phyloP scores from a whole-genome alignment of 2,113 vertebrate genomes.

The Xyliphius kryptos region DNA sequence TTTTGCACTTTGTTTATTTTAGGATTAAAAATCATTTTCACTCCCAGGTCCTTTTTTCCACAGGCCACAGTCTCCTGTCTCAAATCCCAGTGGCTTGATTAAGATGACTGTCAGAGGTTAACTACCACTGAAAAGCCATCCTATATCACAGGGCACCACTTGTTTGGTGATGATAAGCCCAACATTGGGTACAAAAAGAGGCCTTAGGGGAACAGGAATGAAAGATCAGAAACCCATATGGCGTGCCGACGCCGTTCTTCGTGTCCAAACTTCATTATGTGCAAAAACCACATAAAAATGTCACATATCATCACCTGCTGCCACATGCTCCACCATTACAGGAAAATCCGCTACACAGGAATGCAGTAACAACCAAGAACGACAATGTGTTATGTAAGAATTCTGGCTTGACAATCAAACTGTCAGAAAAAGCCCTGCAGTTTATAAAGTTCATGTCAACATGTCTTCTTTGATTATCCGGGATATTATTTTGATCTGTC shows the following conservation, averaged over 20 bases:
- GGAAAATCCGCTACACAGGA: constrained; percentile 5
- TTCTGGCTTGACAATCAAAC: constrained; percentile 5
- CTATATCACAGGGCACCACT: constrained; percentile 44
- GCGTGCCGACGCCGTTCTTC: constrained; percentile 12
- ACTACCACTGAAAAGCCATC: constrained; percentile 39
- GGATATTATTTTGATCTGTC: background rate
- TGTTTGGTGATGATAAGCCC: constrained; percentile 47
- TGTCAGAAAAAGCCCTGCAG: background rate
- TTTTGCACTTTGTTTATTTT: too few relatives aligned
- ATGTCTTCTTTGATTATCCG: background rate
- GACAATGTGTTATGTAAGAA: constrained; percentile 8
- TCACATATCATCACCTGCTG: constrained; percentile 29
- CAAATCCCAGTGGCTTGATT: background rate
- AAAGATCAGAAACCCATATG: constrained; percentile 10
- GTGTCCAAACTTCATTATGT: constrained; percentile 11
- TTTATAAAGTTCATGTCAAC: background rate
- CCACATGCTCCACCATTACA: constrained; percentile 14
- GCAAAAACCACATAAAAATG: constrained; percentile 17
- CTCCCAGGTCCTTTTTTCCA: background rate
- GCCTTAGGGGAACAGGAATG: constrained; percentile 20
- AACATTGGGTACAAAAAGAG: constrained; percentile 38
- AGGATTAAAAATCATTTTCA: background rate
- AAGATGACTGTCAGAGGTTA: constrained; percentile 51
- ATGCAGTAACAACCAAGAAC: constrained; percentile 18
- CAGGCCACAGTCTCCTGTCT: background rate